Evolutionary conservation across 2,113 vertebrate species (phyloP).

Genomic region (Thryonomys swinderianus): DNA sequence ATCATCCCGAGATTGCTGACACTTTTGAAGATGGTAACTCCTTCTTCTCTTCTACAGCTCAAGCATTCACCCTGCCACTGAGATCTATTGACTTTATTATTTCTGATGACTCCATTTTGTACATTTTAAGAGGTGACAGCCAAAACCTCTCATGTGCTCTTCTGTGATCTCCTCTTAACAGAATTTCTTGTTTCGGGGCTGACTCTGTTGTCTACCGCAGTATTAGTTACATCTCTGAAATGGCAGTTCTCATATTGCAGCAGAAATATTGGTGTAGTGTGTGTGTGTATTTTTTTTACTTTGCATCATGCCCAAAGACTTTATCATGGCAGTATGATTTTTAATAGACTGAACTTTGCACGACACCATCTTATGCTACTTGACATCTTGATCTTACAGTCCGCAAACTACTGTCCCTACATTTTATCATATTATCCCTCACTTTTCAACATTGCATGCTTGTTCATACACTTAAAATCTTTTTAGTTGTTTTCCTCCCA

Average conservation of each 20-base stretch:
- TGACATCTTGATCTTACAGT: background rate
- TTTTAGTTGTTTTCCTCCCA: background rate
- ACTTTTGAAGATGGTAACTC: background rate
- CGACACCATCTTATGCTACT: background rate
- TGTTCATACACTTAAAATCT: background rate
- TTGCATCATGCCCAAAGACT: background rate
- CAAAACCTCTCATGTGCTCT: background rate
- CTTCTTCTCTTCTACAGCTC: background rate
- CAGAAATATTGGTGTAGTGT: background rate
- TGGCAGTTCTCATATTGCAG: background rate
- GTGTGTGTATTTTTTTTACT: background rate
- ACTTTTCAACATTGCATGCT: background rate
- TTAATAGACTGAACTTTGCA: background rate
- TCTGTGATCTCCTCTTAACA: background rate
- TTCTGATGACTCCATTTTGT: background rate
- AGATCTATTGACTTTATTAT: background rate
- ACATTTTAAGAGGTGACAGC: background rate
- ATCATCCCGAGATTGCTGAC: background rate
- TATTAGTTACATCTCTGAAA: background rate
- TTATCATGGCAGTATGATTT: background rate
- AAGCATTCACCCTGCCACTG: background rate
- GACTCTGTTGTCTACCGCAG: background rate
- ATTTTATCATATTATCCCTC: background rate
- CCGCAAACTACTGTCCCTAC: background rate
- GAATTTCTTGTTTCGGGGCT: background rate